Evolutionary conservation across 2,797 vertebrate species (phyloP), one percentile per base, ranked within the genome.

Genomic region (Tragopan temminckii): DNA sequence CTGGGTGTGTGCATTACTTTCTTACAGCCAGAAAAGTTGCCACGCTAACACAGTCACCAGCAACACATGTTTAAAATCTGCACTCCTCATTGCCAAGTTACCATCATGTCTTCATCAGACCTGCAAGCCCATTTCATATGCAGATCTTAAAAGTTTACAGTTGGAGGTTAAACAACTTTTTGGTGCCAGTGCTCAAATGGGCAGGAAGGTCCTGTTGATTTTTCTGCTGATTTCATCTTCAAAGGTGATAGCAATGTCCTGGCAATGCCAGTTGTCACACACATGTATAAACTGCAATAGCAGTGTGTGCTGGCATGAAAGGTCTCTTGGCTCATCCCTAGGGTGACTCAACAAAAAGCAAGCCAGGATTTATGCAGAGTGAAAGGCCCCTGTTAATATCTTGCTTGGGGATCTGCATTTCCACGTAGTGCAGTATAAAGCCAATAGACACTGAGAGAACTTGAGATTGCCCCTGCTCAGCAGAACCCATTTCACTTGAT

Each of bases 261-360:
- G 4, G 67, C 67, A 78, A 31, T 4, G 13, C 43, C 48, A 52
- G 33, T n/a, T 38, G 24, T 46, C 4, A 1, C 43, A 61, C 40
- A 48, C 15, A 6, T 36, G 18, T 42, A 59, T 2, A 2, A 48
- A 17, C 52, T 31, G 21, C 79, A 87, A 69, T 5, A 21, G 20
- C 71, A 42, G 17, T 0, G 17, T 10, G n/a, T 4, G 19, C 10
- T 62, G 63, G 46, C 53, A 45, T 5, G 38, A 71, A 33, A 25
- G 40, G 53, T 3, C 64, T 63, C 63, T 24, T 46, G 78, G 72
- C 78, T 89, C 25, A 11, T 42, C 57, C 72, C n/a, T n/a, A 4
- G 24, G 21, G 25, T 75, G 74, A 89, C 66, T 80, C 79, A 69
- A 62, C 36, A 63, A 57, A 75, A 67, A 66, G 15, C 63, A 40